Percentiles rank a stretch among this genome's conserved stretches.
phyloP scores from a whole-genome alignment of 2,113 vertebrate genomes.

The Desmodus rotundus region DNA sequence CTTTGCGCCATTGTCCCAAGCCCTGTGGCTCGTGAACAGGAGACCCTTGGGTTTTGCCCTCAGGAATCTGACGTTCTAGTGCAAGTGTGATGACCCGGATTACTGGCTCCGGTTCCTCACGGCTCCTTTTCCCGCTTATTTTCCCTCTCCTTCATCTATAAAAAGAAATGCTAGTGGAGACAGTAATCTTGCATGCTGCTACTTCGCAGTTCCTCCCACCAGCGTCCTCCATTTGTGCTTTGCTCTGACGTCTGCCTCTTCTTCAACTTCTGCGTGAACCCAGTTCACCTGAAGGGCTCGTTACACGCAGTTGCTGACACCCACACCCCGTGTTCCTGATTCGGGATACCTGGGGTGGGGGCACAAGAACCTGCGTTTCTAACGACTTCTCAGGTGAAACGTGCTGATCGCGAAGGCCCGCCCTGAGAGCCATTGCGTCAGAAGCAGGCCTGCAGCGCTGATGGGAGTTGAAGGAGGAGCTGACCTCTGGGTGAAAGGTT shows the following conservation, averaged over 20 bases:
- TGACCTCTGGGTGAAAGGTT: neutral
- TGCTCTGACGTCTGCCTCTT: neutral
- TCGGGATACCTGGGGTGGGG: neutral
- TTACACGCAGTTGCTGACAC: neutral
- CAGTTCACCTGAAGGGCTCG: neutral
- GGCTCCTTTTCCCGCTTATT: neutral
- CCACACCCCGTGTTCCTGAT: neutral
- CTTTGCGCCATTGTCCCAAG: neutral
- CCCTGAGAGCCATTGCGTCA: neutral
- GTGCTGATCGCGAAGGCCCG: neutral
- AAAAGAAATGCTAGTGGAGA: neutral
- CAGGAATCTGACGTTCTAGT: neutral
- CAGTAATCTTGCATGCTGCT: neutral
- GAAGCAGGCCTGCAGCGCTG: no score
- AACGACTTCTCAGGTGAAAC: neutral
- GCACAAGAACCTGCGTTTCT: neutral
- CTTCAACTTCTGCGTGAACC: neutral
- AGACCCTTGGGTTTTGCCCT: neutral
- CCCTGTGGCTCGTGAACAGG: neutral
- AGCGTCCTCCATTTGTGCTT: neutral
- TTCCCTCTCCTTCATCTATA: neutral
- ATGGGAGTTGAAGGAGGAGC: neutral
- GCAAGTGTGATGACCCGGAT: neutral
- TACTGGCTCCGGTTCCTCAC: neutral
- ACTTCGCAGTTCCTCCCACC: fast-evolving